phyloP scores from a whole-genome alignment of 2,888 invertebrate genomes.

The Apamea anceps region DNA sequence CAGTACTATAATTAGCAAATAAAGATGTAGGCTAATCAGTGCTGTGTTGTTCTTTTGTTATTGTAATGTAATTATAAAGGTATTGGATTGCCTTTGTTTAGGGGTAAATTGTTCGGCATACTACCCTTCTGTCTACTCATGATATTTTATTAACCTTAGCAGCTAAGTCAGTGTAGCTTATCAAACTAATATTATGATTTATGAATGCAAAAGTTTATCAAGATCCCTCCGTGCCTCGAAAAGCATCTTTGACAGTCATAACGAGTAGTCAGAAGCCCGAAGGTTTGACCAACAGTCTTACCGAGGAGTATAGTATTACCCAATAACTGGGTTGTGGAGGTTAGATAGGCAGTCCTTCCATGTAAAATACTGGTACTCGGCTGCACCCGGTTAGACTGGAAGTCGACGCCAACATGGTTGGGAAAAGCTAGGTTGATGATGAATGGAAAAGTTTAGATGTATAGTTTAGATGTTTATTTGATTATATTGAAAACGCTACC shows the following conservation, averaged over 20 bases:
- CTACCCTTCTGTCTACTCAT: not conserved
- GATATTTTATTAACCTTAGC: not conserved
- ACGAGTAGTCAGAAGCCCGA: too few species aligned
- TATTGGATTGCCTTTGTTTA: not conserved
- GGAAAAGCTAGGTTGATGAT: too few species aligned
- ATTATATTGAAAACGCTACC: not conserved
- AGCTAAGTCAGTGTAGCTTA: not conserved
- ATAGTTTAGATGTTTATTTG: not conserved
- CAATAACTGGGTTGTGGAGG: too few species aligned
- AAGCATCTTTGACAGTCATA: too few species aligned
- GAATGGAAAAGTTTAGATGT: not conserved
- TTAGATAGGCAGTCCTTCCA: not conserved
- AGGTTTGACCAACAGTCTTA: too few species aligned
- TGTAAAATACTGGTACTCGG: not conserved
- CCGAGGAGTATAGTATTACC: too few species aligned
- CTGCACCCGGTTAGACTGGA: not conserved
- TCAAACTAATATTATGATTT: not conserved
- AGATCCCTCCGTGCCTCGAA: not conserved
- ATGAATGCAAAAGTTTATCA: not conserved
- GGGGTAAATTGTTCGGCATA: not conserved
- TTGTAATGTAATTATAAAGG: not conserved
- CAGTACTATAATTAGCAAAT: slow-evolving; percentile 16
- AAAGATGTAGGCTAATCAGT: slow-evolving; percentile 8
- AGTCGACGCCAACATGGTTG: not conserved
- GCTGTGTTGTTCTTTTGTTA: not conserved